Percentiles rank a stretch among this genome's conserved stretches.
Evolutionary conservation across 2,888 invertebrate genomes (phyloP).

Genomic region (Linnaemya tessellans): DNA sequence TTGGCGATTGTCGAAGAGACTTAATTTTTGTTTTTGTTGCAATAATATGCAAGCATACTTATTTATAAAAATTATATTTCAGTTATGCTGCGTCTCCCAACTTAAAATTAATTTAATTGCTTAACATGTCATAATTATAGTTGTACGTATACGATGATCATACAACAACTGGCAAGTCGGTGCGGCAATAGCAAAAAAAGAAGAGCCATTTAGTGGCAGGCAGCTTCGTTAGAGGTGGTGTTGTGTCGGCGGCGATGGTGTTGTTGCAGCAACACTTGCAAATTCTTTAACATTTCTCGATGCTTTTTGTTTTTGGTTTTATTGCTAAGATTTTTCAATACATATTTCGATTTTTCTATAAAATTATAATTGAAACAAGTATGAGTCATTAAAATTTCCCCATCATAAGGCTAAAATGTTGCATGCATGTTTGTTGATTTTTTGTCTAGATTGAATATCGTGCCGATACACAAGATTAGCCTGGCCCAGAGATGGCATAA

Average conservation of each 20-base stretch:
- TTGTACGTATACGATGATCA: slow-evolving; percentile 35
- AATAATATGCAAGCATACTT: slow-evolving; percentile 5
- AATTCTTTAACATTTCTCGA: slow-evolving; percentile 28
- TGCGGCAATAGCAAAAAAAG: slow-evolving; percentile 25
- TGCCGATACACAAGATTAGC: slow-evolving; percentile 63
- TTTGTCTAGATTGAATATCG: slow-evolving; percentile 47
- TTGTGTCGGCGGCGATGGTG: slow-evolving; percentile 44
- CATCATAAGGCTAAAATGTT: slow-evolving; percentile 49
- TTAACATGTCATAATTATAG: slow-evolving; percentile 76
- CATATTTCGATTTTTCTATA: slow-evolving; percentile 36
- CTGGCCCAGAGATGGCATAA: slow-evolving; percentile 28
- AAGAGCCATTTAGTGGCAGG: slow-evolving; percentile 23
- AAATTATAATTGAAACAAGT: slow-evolving; percentile 58
- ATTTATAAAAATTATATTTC: slow-evolving; percentile 40
- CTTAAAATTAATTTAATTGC: slow-evolving; percentile 77
- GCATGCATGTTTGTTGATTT: slow-evolving; percentile 46
- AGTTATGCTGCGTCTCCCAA: slow-evolving; percentile 37
- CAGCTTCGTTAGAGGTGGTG: slow-evolving; percentile 25
- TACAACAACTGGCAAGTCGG: slow-evolving; percentile 20
- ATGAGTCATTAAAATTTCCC: slow-evolving; percentile 60
- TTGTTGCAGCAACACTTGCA: slow-evolving; percentile 46
- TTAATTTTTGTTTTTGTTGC: slow-evolving; percentile 18
- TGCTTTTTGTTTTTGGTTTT: slow-evolving; percentile 31
- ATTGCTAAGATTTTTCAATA: slow-evolving; percentile 24
- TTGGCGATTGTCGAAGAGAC: slow-evolving; percentile 57